A percentile compares a stretch with the other conserved stretches of the same genome.
Evolutionary conservation across 2,888 invertebrate species (phyloP).

Genomic region (Suillia variegata): DNA sequence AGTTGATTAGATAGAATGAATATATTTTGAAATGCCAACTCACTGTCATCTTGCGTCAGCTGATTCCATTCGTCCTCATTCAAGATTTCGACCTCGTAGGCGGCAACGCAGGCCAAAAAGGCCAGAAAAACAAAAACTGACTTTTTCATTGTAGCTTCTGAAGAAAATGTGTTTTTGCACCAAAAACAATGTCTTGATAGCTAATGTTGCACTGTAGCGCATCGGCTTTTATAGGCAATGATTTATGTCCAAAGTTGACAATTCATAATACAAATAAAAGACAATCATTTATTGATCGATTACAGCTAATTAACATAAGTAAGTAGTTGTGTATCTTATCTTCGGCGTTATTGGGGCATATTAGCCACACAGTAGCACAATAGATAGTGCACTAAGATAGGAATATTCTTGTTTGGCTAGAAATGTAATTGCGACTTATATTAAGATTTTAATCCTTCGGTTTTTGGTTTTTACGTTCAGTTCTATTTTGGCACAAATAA

Average conservation of each 20-base stretch:
- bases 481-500: no score
- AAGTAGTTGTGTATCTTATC: no score
- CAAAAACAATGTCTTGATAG: slow-evolving; percentile 22
- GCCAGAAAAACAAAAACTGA: slow-evolving; percentile 36
- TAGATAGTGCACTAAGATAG: no score
- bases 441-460: no score
- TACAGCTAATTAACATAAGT: no score
- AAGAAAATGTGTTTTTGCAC: slow-evolving; percentile 7
- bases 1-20: no score
- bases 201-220: slow-evolving; percentile 13
- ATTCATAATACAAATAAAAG: neutral
- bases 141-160: slow-evolving; percentile 39
- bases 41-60: slow-evolving; percentile 38
- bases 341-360: no score
- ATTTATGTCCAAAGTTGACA: neutral
- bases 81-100: slow-evolving; percentile 40
- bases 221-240: neutral
- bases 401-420: no score
- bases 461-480: no score
- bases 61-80: slow-evolving; percentile 42
- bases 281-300: neutral
- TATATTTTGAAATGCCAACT: no score
- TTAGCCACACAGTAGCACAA: no score
- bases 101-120: slow-evolving; percentile 38
- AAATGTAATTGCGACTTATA: no score